Evolutionary conservation across 2,113 vertebrate species (phyloP).

Genomic region (Heptranchias perlo): DNA sequence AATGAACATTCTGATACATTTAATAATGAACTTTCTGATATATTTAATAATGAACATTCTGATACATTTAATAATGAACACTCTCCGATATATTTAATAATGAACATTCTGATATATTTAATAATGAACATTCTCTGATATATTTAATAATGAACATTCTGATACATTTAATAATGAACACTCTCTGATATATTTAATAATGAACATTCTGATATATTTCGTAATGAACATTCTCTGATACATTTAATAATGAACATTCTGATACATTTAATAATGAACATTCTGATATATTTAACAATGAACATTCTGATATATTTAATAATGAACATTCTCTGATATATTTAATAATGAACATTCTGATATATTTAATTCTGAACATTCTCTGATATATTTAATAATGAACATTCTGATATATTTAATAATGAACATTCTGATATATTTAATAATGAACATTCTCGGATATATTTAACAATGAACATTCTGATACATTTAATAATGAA

Average conservation of each 20-base stretch:
- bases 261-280: not conserved
- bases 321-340: not conserved
- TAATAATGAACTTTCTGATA: not conserved
- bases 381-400: not conserved
- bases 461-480: not conserved
- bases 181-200: no score
- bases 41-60: no score
- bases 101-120: not conserved
- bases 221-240: no score
- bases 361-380: no score
- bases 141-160: no score
- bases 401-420: not conserved
- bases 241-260: not conserved
- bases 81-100: no score
- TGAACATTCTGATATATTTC: no score
- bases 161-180: not conserved
- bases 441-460: no score
- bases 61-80: no score
- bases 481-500: no score
- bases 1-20: not conserved
- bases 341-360: no score
- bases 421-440: not conserved
- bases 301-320: not conserved
- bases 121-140: not conserved
- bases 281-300: not conserved